Conservation (phyloP, 2,797 vertebrate species). For the Setipinna tenuifilis region DNA sequence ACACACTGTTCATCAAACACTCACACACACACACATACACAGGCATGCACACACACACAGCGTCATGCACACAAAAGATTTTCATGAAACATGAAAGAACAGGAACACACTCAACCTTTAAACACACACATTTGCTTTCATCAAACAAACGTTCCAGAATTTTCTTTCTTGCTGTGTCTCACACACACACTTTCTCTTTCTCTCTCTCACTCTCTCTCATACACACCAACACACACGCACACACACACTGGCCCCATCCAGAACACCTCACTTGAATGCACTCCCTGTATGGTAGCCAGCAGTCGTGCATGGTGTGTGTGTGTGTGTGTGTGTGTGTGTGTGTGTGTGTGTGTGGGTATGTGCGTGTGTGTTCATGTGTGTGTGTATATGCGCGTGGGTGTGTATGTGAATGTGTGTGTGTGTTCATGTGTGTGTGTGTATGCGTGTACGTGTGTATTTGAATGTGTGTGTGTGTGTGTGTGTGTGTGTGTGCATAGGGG, state of each 20-base stretch:
- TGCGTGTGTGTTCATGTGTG: background rate
- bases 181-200: background rate
- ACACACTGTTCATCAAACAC: slow-evolving; percentile 7
- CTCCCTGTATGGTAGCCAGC: slow-evolving; percentile 20
- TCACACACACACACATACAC: slow-evolving; percentile 45
- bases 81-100: background rate
- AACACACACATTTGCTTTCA: background rate
- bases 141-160: background rate
- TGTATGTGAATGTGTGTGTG: background rate
- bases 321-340: background rate
- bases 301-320: background rate
- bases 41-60: slow-evolving; percentile 57
- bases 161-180: background rate
- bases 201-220: background rate
- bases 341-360: background rate
- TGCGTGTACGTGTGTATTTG: background rate
- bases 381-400: background rate
- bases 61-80: background rate
- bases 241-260: slow-evolving; percentile 1
- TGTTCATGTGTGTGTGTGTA: background rate
- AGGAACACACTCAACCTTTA: background rate
- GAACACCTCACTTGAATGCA: slow-evolving; percentile 17
- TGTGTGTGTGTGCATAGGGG: background rate
- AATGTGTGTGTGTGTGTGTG: background rate
- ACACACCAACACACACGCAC: background rate